Evolutionary conservation across 2,888 invertebrate genomes (phyloP).

Genomic region (Oligia latruncula): DNA sequence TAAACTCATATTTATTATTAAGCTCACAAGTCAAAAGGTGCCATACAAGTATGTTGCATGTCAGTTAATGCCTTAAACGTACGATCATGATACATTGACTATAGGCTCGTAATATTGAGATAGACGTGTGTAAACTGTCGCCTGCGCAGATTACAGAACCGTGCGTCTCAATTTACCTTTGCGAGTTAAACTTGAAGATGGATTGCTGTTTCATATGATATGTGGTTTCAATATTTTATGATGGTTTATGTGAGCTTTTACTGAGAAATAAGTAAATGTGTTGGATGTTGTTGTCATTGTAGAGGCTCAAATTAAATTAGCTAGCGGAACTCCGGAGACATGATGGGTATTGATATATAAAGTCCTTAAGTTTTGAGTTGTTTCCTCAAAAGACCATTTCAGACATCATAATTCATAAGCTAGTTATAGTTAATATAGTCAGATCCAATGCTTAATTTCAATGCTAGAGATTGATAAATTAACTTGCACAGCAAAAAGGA

Average conservation of each 20-base stretch:
- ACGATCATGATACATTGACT: slow-evolving; percentile 36
- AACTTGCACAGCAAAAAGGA: background rate
- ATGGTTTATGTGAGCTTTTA: background rate
- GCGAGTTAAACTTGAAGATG: slow-evolving; percentile 12
- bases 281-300: background rate
- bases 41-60: slow-evolving; percentile 20
- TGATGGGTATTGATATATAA: background rate
- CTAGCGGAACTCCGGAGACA: too few species aligned
- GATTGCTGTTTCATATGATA: slow-evolving; percentile 14
- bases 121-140: slow-evolving; percentile 36
- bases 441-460: too few species aligned
- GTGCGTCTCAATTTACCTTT: slow-evolving; percentile 37
- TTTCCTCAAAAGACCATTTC: too few species aligned
- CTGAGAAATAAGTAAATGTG: background rate
- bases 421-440: too few species aligned
- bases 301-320: background rate
- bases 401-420: too few species aligned
- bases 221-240: slow-evolving; percentile 6
- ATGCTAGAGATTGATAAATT: background rate
- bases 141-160: slow-evolving; percentile 8
- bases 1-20: slow-evolving; percentile 29
- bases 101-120: slow-evolving; percentile 19
- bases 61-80: slow-evolving; percentile 30
- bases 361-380: too few species aligned
- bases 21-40: slow-evolving; percentile 42